Evolutionary conservation across 1,140 invertebrate species (phyloP), one percentile per base, ranked within the genome.

Genomic region (Heliconius himera): DNA sequence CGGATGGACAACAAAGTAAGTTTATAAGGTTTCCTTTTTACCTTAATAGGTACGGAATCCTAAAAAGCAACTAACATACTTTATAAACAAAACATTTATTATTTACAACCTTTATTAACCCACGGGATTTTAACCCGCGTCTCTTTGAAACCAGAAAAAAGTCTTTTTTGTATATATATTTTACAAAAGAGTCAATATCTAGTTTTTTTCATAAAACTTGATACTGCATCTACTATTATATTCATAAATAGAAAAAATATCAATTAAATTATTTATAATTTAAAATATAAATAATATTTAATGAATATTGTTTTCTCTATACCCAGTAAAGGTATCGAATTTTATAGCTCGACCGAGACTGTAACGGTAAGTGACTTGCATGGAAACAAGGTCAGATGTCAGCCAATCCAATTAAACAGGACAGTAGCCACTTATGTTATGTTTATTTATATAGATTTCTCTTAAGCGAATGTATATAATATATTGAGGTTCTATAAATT

Each of bases 331-430:
- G 60, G 60, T 66, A 66, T 66, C 60, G 60, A 66, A 66, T 66
- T 66, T 66, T 66, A 66, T 66, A 66, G 60, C 60, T 66, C 22
- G 26, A 4, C 26, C 13, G 60, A 66, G 60, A 66, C 60, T 66
- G 60, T 66, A 66, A 66, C 60, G 60, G 60, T 66, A 66, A 66
- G 26, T 66, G 60, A 66, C 60, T 66, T 22, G 60, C 60, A 66
- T 66, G 60, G 60, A 66, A 66, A 66, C 60, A 66, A 66, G 60
- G 60, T 66, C 60, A 66, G 60, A 29, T 66, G 60, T 66, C 60
- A 66, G 22, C 26, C 60, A 66, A 29, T 66, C 60, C 60, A 66
- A 66, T 66, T 66, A 66, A 66, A 66, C 60, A 66, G 60, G 60
- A 66, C 60, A 29, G 60, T 66, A 66, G 60, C 60, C 54, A 22